Conservation (phyloP, 2,797 vertebrate species). For the Menidia menidia region DNA sequence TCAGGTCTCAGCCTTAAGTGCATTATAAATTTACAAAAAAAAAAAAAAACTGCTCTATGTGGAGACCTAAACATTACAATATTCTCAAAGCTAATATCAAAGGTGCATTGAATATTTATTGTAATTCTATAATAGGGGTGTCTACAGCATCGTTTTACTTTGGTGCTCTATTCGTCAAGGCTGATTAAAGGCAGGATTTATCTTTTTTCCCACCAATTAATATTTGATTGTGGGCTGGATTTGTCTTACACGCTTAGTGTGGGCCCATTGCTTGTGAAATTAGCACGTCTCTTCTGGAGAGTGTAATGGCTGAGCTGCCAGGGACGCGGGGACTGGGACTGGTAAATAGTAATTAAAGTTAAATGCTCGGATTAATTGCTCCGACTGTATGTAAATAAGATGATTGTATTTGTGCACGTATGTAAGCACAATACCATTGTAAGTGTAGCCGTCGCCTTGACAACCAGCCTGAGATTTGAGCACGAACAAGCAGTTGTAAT, state of each 20-base stretch:
- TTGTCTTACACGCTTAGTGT: neutral
- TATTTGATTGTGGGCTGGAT: constrained; percentile 25
- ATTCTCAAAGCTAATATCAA: constrained; percentile 9
- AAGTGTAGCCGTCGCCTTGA: constrained; percentile 71
- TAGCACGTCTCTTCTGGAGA: constrained; percentile 29
- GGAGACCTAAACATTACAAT: constrained; percentile 16
- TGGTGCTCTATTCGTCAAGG: neutral
- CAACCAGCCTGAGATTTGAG: constrained; percentile 61
- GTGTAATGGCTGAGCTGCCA: constrained; percentile 47
- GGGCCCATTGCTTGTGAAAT: constrained; percentile 31
- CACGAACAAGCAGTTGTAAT: constrained; percentile 55
- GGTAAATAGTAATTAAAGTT: constrained; percentile 75
- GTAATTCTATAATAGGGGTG: neutral
- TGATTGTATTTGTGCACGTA: constrained; percentile 9
- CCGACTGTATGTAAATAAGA: constrained; percentile 41
- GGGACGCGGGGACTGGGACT: constrained; percentile 22
- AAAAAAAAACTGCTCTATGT: constrained; percentile 35
- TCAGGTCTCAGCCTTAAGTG: constrained; percentile 35
- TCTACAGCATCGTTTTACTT: neutral
- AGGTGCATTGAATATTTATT: constrained; percentile 6
- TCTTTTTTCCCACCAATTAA: constrained; percentile 5
- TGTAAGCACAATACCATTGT: constrained; percentile 17
- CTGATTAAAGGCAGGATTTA: constrained; percentile 18
- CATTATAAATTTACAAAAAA: constrained; percentile 22
- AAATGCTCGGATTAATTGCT: constrained; percentile 62